These are phyloP conservation scores for Phymanthus crucifer DNA, from an alignment of 92 coral and sea anemone species.

Conservation along the genomic window DNA sequence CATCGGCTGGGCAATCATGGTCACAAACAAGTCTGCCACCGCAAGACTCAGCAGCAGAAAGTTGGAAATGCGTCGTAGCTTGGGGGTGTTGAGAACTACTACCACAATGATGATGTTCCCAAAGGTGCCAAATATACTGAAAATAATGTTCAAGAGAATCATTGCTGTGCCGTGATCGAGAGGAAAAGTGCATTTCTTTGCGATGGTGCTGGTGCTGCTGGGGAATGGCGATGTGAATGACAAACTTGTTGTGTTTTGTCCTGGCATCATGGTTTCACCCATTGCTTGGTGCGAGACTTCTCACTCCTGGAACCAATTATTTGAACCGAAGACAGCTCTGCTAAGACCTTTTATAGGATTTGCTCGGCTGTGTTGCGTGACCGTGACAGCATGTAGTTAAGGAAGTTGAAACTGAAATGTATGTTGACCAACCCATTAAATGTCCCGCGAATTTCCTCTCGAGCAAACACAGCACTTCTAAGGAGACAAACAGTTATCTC, in stretches of 20 bases:
- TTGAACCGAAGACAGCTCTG: not conserved
- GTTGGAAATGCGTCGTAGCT: conserved; percentile 50
- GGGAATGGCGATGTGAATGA: not conserved
- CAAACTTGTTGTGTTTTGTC: not conserved
- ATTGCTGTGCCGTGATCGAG: conserved; percentile 19
- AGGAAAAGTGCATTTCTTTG: conserved; percentile 12
- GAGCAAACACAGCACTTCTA: not conserved
- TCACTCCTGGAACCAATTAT: not conserved
- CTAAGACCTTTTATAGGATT: not conserved
- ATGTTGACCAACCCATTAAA: not conserved
- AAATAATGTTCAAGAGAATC: conserved; percentile 20
- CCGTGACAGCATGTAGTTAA: not conserved
- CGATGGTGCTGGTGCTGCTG: not conserved
- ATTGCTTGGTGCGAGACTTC: not conserved
- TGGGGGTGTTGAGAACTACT: conserved; percentile 37
- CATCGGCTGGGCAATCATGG: conserved; percentile 49
- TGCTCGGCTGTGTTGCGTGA: not conserved
- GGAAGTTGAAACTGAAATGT: not conserved
- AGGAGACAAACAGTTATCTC: not conserved
- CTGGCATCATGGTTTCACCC: not conserved
- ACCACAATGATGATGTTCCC: conserved; percentile 51
- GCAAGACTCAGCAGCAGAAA: conserved; percentile 57
- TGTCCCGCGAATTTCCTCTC: not conserved
- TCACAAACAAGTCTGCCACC: conserved; percentile 55
- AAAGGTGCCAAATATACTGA: conserved; percentile 43